Conservation (phyloP, 2,888 invertebrate genomes). For the Flexamia atlantica region DNA sequence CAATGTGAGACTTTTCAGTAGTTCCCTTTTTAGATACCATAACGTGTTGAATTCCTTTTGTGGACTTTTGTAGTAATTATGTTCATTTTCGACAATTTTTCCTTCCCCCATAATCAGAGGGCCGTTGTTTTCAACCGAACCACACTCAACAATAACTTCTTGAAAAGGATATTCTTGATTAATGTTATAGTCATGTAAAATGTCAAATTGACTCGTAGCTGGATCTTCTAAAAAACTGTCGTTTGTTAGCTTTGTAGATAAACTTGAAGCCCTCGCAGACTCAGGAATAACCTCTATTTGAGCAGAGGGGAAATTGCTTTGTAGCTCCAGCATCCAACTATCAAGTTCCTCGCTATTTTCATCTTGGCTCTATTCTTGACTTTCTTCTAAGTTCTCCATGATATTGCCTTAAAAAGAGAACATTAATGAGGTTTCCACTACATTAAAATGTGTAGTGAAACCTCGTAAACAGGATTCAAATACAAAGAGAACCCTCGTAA, state of each 20-base stretch:
- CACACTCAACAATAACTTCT: not conserved
- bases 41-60: not conserved
- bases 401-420: not conserved
- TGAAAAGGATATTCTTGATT: not conserved
- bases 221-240: not conserved
- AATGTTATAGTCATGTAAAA: not conserved
- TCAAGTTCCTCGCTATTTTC: not conserved
- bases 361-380: not conserved
- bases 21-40: not conserved
- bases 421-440: not conserved
- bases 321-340: not conserved
- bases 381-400: not conserved
- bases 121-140: not conserved
- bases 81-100: not conserved
- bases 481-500: not conserved
- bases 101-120: too few relatives aligned
- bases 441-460: slow-evolving; percentile 1
- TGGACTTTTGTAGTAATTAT: not conserved
- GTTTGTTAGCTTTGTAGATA: not conserved
- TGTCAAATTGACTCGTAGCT: not conserved
- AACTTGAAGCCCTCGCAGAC: not conserved
- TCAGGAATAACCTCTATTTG: not conserved
- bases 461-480: not conserved
- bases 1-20: not conserved
- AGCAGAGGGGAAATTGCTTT: not conserved